A percentile compares a stretch with the other conserved stretches of the same genome.
Evolutionary conservation across 2,797 vertebrate species (phyloP).

Genomic region (Anguilla anguilla): DNA sequence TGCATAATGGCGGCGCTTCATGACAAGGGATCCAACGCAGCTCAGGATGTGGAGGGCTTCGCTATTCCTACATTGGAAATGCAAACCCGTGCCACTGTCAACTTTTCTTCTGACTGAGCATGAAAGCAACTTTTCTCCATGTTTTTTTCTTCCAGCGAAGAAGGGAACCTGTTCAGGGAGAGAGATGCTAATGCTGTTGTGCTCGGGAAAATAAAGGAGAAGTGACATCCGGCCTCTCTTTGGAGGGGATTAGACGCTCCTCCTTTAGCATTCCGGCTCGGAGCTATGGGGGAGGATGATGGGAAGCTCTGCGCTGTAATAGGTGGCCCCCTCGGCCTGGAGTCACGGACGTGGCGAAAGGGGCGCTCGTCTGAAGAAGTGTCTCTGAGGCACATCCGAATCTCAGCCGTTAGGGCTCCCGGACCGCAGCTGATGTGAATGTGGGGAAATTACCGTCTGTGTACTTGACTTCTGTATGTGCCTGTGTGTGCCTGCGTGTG

Average conservation of each 20-base stretch:
- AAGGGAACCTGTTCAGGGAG: constrained; percentile 10
- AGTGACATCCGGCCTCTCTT: constrained; percentile 1
- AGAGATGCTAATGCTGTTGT: constrained; percentile 27
- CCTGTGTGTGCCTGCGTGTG: background rate
- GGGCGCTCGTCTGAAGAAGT: constrained; percentile 2
- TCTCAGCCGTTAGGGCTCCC: background rate
- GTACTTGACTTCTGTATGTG: background rate
- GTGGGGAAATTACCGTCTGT: background rate
- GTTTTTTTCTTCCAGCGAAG: background rate
- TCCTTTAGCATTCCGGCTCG: constrained; percentile 30
- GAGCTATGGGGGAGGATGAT: constrained; percentile 35
- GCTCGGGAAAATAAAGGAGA: background rate
- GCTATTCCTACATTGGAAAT: background rate
- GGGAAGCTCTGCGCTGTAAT: constrained; percentile 43
- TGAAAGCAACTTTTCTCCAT: background rate
- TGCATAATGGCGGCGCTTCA: constrained; percentile 8
- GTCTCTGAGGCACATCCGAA: background rate
- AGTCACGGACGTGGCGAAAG: constrained; percentile 12
- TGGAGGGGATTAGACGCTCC: constrained; percentile 8
- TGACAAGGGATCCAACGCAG: background rate
- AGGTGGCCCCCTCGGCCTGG: constrained; percentile 33
- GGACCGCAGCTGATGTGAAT: background rate
- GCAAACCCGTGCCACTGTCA: background rate
- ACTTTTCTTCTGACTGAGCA: background rate
- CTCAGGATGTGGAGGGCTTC: background rate